Evolutionary conservation across 2,797 vertebrate genomes (phyloP).

Genomic region (Numenius phaeopus): DNA sequence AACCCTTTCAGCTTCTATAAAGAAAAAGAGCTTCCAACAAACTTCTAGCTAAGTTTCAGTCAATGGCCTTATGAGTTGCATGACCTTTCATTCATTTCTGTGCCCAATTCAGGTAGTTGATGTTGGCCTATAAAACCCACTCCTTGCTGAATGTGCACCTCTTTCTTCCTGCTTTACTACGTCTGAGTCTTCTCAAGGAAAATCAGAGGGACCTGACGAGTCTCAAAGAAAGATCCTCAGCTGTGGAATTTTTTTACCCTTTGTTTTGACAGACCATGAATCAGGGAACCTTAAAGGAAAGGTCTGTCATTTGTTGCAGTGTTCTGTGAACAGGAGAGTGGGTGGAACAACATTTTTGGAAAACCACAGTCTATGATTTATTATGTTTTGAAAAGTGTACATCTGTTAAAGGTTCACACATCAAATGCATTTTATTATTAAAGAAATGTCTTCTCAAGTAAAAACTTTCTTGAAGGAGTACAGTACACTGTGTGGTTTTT

Average conservation of each 20-base stretch:
- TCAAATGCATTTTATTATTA: neutral
- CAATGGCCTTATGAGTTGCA: neutral
- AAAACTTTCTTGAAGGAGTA: neutral
- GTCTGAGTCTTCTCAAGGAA: neutral
- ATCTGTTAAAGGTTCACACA: neutral
- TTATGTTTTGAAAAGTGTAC: conserved; percentile 4
- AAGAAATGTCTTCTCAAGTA: neutral
- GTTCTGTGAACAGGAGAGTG: neutral
- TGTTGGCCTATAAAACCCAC: neutral
- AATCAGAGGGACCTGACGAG: neutral
- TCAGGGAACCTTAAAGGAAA: neutral
- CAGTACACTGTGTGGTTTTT: neutral
- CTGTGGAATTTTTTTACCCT: neutral
- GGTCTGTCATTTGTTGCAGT: neutral
- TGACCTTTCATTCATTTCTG: neutral
- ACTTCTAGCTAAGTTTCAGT: neutral
- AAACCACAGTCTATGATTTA: neutral
- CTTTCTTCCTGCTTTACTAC: neutral
- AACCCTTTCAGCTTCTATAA: neutral
- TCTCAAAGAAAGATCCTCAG: neutral
- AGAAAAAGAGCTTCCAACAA: neutral
- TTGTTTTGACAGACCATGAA: conserved; percentile 25
- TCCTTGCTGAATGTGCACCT: neutral
- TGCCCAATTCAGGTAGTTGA: neutral
- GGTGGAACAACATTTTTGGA: neutral